A percentile compares a stretch with the other conserved stretches of the same genome.
Evolutionary conservation across 2,113 vertebrate genomes (phyloP).

Genomic region (Carassius gibelio): DNA sequence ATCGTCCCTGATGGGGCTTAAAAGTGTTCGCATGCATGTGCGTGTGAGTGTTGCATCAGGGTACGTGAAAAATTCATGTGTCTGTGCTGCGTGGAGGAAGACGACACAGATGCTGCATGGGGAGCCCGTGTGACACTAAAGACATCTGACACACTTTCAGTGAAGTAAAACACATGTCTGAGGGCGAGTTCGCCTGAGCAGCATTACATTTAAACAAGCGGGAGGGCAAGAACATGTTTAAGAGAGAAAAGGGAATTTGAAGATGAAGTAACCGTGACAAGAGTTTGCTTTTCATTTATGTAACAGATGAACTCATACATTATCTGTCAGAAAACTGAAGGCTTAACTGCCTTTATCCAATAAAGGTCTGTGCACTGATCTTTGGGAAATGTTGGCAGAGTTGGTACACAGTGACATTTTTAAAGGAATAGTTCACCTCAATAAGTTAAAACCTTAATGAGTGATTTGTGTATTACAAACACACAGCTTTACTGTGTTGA

Average conservation of each 20-base stretch:
- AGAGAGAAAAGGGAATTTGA: conserved; percentile 14
- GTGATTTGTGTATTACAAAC: too few relatives aligned
- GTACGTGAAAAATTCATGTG: conserved; percentile 12
- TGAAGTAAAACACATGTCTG: conserved; percentile 44
- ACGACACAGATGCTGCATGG: conserved; percentile 24
- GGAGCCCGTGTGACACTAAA: neutral
- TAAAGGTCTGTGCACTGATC: neutral
- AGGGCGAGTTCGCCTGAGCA: neutral
- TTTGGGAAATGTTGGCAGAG: neutral
- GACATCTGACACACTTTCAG: conserved; percentile 25
- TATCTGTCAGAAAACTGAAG: conserved; percentile 8
- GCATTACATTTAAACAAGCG: conserved; percentile 10
- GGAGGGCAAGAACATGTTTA: conserved; percentile 22
- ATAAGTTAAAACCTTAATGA: neutral
- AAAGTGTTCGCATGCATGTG: conserved; percentile 33
- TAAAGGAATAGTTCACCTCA: neutral
- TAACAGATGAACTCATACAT: conserved; percentile 28
- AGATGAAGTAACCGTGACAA: neutral
- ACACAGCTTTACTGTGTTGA: too few relatives aligned
- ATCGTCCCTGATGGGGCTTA: neutral
- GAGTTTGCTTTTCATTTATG: conserved; percentile 29
- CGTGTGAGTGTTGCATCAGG: conserved; percentile 21
- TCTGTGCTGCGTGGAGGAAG: neutral
- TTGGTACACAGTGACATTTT: neutral
- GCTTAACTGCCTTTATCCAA: conserved; percentile 13